These are phyloP conservation scores for Elgaria multicarinata DNA, from an alignment of 2,113 vertebrate genomes.

Conservation along the genomic window DNA sequence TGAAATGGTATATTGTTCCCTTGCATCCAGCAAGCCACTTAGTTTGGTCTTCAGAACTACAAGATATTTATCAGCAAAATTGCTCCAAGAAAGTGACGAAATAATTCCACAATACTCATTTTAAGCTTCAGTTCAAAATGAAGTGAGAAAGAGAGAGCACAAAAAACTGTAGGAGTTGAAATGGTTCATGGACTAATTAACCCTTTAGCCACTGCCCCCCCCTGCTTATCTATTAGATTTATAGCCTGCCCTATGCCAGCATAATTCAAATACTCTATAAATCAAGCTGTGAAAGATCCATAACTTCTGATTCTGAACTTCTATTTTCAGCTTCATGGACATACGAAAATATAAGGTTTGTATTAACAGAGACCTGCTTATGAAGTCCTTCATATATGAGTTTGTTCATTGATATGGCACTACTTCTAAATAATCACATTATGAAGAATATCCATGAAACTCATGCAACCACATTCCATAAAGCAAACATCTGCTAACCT, in stretches of 20 bases:
- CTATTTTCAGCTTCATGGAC: not conserved
- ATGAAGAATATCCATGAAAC: not conserved
- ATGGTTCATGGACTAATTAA: slow-evolving; percentile 27
- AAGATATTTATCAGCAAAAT: slow-evolving; percentile 54
- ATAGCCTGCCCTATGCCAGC: not conserved
- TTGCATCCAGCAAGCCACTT: slow-evolving; percentile 56
- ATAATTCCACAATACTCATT: not conserved
- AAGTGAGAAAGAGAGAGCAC: slow-evolving; percentile 50
- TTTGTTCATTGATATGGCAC: not conserved
- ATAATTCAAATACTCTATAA: not conserved
- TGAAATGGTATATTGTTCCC: slow-evolving; percentile 47
- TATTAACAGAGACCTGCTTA: slow-evolving; percentile 6
- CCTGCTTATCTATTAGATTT: not conserved
- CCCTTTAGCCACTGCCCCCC: slow-evolving; percentile 4
- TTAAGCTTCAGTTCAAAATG: slow-evolving; percentile 59
- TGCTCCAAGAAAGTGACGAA: slow-evolving; percentile 42
- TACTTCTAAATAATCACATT: not conserved
- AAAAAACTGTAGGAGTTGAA: slow-evolving; percentile 62
- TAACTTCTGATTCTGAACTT: not conserved
- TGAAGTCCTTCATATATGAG: not conserved
- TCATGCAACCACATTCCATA: not conserved
- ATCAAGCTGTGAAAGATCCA: not conserved
- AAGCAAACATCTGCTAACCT: not conserved
- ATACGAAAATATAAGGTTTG: slow-evolving; percentile 11
- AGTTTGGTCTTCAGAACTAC: slow-evolving; percentile 35